phyloP scores from a whole-genome alignment of 2,113 vertebrate species.

The Geococcyx californianus region DNA sequence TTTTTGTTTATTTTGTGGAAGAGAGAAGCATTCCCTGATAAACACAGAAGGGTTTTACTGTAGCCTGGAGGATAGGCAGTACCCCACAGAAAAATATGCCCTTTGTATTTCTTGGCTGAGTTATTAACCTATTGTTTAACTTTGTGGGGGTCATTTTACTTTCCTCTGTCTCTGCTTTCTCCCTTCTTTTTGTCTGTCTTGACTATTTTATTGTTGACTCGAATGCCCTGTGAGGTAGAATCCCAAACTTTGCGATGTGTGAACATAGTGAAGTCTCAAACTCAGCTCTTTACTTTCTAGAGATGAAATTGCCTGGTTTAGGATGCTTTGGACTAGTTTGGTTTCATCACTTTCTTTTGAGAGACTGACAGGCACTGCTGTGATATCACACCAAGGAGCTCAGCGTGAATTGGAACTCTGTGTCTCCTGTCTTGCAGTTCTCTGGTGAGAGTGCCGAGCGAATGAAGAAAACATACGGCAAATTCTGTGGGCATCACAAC shows the following conservation, averaged over 20 bases:
- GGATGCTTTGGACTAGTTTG: background rate
- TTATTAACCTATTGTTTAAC: background rate
- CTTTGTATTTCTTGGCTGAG: background rate
- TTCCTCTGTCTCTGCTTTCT: background rate
- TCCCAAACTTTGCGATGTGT: background rate
- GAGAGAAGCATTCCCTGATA: background rate
- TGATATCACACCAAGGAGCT: background rate
- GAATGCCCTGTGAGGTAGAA: background rate
- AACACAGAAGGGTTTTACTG: background rate
- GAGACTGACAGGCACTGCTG: background rate
- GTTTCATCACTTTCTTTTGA: background rate
- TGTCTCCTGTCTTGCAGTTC: constrained; percentile 79
- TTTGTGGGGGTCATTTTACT: background rate
- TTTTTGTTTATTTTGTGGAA: background rate
- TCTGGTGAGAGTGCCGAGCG: constrained; percentile 86
- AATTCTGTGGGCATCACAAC: constrained; percentile 94
- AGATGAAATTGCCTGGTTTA: background rate
- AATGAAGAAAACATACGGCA: constrained; percentile 91
- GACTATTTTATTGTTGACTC: background rate
- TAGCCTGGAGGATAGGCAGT: background rate
- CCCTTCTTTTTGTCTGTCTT: background rate
- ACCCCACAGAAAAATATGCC: background rate
- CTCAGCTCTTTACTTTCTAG: background rate
- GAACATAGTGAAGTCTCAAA: background rate
- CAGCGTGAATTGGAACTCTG: background rate